Percentiles rank a stretch among this genome's conserved stretches.
These are phyloP conservation scores for Manacus vitellinus DNA, from an alignment of 2,113 vertebrate genomes.

Conservation along the genomic window DNA sequence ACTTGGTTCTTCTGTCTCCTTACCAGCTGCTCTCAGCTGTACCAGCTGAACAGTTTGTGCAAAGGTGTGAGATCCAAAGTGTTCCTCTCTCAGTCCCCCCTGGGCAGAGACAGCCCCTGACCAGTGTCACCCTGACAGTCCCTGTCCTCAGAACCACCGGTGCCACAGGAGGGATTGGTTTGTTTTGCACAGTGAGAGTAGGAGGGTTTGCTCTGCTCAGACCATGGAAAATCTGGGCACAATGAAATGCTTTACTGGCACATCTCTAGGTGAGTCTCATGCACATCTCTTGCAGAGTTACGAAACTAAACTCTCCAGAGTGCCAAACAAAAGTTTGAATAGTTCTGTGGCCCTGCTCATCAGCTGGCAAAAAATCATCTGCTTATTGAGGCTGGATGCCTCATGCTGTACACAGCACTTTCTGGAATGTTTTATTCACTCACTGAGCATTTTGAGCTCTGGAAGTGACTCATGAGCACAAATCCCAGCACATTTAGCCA, in stretches of 20 bases:
- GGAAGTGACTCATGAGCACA: constrained; percentile 40
- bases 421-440: constrained; percentile 57
- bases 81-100: neutral
- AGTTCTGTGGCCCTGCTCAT: neutral
- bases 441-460: constrained; percentile 33
- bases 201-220: neutral
- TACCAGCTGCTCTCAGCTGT: neutral
- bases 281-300: neutral
- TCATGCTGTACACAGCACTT: neutral
- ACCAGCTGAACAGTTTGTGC: neutral
- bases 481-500: constrained; percentile 4
- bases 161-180: neutral
- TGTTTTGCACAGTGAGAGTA: neutral
- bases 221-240: neutral
- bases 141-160: neutral
- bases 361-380: neutral
- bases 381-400: neutral
- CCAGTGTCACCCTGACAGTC: neutral
- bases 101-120: neutral
- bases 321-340: neutral
- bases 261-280: constrained; percentile 14
- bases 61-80: neutral
- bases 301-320: neutral
- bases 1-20: neutral
- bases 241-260: neutral